Percentiles rank a stretch among this genome's conserved stretches.
These are phyloP conservation scores for Heliocidaris erythrogramma DNA, from an alignment of 35 echinoderm and acorn worm genomes.

Conservation along the genomic window DNA sequence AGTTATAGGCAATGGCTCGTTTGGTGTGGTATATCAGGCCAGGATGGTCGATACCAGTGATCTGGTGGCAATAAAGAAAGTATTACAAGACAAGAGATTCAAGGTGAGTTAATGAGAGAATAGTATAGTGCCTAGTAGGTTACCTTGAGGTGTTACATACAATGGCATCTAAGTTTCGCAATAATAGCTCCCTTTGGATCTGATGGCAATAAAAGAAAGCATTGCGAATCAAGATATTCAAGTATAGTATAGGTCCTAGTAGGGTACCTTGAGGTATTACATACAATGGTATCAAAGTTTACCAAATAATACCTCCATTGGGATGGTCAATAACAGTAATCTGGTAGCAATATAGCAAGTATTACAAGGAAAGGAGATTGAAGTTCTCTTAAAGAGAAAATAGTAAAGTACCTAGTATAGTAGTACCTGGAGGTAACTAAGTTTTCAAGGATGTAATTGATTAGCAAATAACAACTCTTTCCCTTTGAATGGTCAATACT, in stretches of 20 bases:
- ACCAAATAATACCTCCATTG: no score
- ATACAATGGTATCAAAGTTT: neutral
- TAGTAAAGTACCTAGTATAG: neutral
- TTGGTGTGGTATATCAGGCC: constrained; percentile 97
- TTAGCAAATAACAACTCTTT: neutral
- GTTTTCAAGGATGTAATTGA: neutral
- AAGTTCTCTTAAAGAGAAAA: neutral
- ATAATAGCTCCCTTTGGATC: neutral
- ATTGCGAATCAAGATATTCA: constrained; percentile 91
- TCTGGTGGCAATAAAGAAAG: constrained; percentile 99
- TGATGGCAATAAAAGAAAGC: constrained; percentile 98
- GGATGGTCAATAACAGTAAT: constrained; percentile 76
- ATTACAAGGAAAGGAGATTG: constrained; percentile 88
- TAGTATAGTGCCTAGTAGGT: neutral
- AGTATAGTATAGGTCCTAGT: constrained; percentile 40
- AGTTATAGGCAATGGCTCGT: constrained; percentile 98
- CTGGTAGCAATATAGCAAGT: constrained; percentile 97
- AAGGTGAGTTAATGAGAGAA: constrained; percentile 66
- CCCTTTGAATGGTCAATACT: constrained; percentile 60
- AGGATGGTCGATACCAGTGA: constrained; percentile 86
- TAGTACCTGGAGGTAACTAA: neutral
- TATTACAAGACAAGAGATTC: constrained; percentile 98
- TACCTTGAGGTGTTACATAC: neutral
- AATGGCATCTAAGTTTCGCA: neutral
- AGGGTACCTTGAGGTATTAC: neutral